phyloP scores from a whole-genome alignment of 2,797 vertebrate species.

The Rhabdophis nuchalis region DNA sequence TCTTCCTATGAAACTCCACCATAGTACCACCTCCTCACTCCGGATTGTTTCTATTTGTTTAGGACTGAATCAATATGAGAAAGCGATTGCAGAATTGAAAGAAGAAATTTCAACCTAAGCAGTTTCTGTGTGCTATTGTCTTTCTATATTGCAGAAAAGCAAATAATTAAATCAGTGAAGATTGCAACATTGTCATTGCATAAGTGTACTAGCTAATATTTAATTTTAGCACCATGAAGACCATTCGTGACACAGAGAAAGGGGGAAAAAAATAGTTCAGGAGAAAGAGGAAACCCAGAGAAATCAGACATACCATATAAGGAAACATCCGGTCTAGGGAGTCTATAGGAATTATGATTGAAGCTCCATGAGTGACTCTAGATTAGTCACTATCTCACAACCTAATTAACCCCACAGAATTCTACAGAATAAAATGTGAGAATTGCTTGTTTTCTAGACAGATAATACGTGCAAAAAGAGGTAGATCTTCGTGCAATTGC shows the following conservation, averaged over 20 bases:
- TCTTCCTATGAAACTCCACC: conserved; percentile 19
- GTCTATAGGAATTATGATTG: conserved; percentile 45
- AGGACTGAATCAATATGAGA: conserved; percentile 53
- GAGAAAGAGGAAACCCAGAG: conserved; percentile 65
- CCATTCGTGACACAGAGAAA: conserved; percentile 46
- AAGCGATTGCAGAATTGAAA: conserved; percentile 61
- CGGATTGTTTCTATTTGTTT: conserved; percentile 50
- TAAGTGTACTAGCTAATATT: conserved; percentile 61
- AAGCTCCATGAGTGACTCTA: neutral
- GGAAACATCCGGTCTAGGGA: conserved; percentile 48
- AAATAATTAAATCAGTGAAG: conserved; percentile 41
- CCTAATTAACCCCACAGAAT: neutral
- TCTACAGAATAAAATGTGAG: neutral
- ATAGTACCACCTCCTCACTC: neutral
- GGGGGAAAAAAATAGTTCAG: conserved; percentile 28
- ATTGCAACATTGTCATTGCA: conserved; percentile 58
- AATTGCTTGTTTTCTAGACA: neutral
- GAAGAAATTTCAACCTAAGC: conserved; percentile 55
- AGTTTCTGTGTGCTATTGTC: conserved; percentile 65
- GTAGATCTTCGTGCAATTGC: neutral
- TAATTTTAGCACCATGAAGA: conserved; percentile 64
- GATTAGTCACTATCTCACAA: neutral
- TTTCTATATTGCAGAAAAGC: conserved; percentile 48
- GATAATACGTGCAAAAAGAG: neutral
- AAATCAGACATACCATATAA: conserved; percentile 60